Evolutionary conservation across 2,888 invertebrate species (phyloP), one percentile per base, ranked within the genome.

Genomic region (Erebia ligea): DNA sequence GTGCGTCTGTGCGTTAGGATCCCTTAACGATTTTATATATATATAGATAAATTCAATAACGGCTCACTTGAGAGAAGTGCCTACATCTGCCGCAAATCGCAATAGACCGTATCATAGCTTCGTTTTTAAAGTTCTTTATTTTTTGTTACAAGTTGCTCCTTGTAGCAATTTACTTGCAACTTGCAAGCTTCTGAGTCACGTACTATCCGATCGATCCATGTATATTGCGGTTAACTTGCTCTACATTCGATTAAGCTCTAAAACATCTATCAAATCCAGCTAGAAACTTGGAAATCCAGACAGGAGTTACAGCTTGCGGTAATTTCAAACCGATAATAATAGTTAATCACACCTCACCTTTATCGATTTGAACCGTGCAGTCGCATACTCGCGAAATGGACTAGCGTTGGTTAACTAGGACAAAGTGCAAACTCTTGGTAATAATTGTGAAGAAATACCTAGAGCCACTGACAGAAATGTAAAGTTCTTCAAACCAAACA

Each of bases 201-300:
- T 34, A 34, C 25, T 6, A 11, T 34, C 25, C 57, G 57, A 57
- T 57, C 57, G 57, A 57, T 57, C 15, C 57, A 34, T 25, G 57
- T 57, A n/a, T 25, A 21, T 11, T 57, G 57, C 56, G 56, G 21
- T 25, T 25, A 57, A 57, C 25, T 57, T 57, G 57, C 57, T 57
- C 57, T 57, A 57, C 34, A 57, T 57, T 57, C 57, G 57, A 57
- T 57, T 57, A 57, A 57, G 15, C 25, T 10, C 19, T 54, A 19
- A 19, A 54, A 10, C 54, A 17, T 6, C 10, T 17, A 54, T 10
- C 10, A 54, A 19, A 54, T 11, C 54, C 9, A 45, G 45, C 13
- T 13, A 45, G 45, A 45, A 45, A 45, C 45, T 45, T 54, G 54
- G 19, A 54, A 54, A 54, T 54, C 54, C 45, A 45, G 45, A 4